Evolutionary conservation across 2,888 invertebrate genomes (phyloP), one percentile per base, ranked within the genome.

Genomic region (Colletes collaris): DNA sequence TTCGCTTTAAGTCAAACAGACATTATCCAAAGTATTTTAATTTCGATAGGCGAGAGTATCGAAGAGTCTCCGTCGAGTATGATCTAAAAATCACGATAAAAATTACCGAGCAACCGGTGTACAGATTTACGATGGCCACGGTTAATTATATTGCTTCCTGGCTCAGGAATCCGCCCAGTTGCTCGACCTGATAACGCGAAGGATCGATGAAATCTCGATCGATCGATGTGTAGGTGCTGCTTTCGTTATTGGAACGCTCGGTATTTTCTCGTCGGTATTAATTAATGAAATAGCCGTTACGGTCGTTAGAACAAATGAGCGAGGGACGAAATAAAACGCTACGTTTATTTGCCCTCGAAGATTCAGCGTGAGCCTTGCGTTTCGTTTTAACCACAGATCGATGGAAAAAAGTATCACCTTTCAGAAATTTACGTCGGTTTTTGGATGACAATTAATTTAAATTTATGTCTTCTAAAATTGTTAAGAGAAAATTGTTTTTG

Each of bases 121-220:
- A 65, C 16, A 60, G 59, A 50, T 75, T 75, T 65, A 49, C 16
- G 27, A 37, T n/a, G 19, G 60, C 40, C 75, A 49, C n/a, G 65
- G 76, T 66, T 76, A 76, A 76, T 76, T 76, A 75, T 66, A 50
- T 49, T 13, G 49, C 75, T 46, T 5, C 50, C 13, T 19, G 19
- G 63, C 46, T 60, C n/a, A 27, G 40, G 46, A 71, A 64, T 46
- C n/a, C 37, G 37, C 55, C 13, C 35, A 37, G 46, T 49, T 64
- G 64, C 46, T 37, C 55, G 27, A 44, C 35, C 44, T 50, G 46
- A 53, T 53, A 72, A 16, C 56, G 16, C 37, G n/a, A 8, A 11
- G 11, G 46, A 65, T 74, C 65, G 64, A 74, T 65, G 37, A 37
- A 44, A 53, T 40, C 35, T 60, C 65, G 49, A 75, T 75, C 65